A percentile compares a stretch with the other conserved stretches of the same genome.
Conservation (phyloP, 2,888 invertebrate species). For the Orthonychiurus folsomi region DNA sequence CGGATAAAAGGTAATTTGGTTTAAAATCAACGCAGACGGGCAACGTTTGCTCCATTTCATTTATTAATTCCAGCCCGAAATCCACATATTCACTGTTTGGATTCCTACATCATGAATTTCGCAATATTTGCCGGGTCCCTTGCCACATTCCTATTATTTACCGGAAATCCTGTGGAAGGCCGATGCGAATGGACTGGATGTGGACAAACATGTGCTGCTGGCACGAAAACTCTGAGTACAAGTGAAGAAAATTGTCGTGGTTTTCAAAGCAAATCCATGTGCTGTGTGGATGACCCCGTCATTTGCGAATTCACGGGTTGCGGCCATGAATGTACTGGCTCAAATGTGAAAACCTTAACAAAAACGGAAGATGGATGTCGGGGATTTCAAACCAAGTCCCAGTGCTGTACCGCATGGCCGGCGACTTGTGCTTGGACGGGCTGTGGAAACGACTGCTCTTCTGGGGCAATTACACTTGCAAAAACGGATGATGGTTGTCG, state of each 20-base stretch:
- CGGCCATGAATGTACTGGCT: not conserved
- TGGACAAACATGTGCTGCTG: not conserved
- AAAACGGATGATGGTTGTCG: not conserved
- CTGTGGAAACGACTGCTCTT: not conserved
- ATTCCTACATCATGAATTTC: too few species aligned
- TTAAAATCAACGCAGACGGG: too few species aligned
- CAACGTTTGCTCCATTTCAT: too few species aligned
- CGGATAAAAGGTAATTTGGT: too few species aligned
- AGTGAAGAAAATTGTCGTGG: not conserved
- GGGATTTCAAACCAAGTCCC: not conserved
- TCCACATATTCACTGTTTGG: too few species aligned
- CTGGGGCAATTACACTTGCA: not conserved
- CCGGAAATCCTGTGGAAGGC: too few species aligned
- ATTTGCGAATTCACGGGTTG: not conserved
- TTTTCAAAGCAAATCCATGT: not conserved
- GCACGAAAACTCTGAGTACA: not conserved
- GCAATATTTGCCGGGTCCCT: too few species aligned
- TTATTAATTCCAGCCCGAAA: too few species aligned
- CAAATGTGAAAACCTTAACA: not conserved
- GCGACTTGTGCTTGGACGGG: not conserved
- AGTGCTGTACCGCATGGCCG: not conserved
- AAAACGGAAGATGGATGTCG: not conserved
- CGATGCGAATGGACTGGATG: not conserved
- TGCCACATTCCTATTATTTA: too few species aligned
- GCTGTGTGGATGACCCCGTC: not conserved